Base-by-base conservation (phyloP, 2,888 invertebrate species). In the Mantis religiosa region DNA sequence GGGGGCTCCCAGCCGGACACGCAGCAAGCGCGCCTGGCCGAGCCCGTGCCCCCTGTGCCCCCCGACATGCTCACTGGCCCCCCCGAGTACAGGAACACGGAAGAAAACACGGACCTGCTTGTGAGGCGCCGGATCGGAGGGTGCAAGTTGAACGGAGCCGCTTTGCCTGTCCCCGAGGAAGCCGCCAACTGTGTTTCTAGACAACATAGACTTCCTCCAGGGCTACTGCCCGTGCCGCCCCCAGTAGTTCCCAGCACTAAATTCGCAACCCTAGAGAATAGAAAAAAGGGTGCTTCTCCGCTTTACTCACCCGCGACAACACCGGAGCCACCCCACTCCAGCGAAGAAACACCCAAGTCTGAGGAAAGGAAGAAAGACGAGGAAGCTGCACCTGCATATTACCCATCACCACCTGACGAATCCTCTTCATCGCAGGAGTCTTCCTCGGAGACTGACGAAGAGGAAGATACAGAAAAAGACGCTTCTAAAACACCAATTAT, bases 21-120 rank as follows among this genome's bases (percentile, higher is more conserved):
- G 83, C 90, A 84, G 87, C 89, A 88, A 83, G 90, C 89, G n/a
- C 89, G 90, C 89, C 89, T 90, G 90, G 89, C 91, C 90, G 91
- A 90, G 91, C 91, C 90, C 90, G 91, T 90, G 90, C 90, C 90
- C 88, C 88, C 90, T 83, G 90, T 90, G 47, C 89, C 84, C 84
- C 90, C 89, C 87, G 88, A 87, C 28, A 82, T 84, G 87, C 87
- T 87, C n/a, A 47, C 87, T 47, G 89, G 82, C 85, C 85, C 85
- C 84, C n/a, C 47, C 28, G 27, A 84, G 81, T 28, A 71, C 20
- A 89, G 89, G 83, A 89, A 84, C 84, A 83, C 47, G 34, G 54
- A 30, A 54, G 83, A 88, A 84, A 71, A 83, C 84, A 81, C 41
- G 28, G 83, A 85, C 20, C 85, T 30, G 34, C 88, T 84, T 71